Base-by-base conservation (phyloP, 2,888 invertebrate species). In the Clivina fossor region DNA sequence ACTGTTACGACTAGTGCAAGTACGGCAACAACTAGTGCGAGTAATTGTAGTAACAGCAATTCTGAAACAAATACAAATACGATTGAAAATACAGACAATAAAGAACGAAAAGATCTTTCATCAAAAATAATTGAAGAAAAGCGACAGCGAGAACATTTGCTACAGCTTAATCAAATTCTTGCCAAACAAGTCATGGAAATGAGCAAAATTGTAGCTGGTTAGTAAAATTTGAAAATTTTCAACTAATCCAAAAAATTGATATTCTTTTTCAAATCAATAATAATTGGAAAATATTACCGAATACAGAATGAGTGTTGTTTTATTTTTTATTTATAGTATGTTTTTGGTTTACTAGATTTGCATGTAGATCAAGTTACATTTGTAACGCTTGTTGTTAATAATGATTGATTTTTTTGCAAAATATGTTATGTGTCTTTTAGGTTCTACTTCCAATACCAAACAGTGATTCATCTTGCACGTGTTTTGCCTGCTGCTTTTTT, bases 161-260 rank as follows among this genome's bases (percentile, higher is more conserved):
- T 95, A 59, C 91, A 92, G 71, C 80, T 95, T 67, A 92, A 92
- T 78, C 93, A 94, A 76, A 88, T 93, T 66, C 79, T 95, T 65
- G 95, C 94, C 58, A 88, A 90, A 73, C 90, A 92, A 79, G 94
- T 94, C 66, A 94, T 93, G 81, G 90, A 92, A 76, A 92, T 91
- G 82, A 93, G 93, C 78, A 92, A 93, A 81, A 89, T 92, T 71
- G 93, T 93, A 66, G 94, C 95, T 76, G 94, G 94, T 94, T 82
- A 80, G 82, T 76, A 16, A 43, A 11, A 37, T 44, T 49, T 26
- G 7, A 19, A 26, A 5, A n/a, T 55, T 47, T 46, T 15, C 43
- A 20, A 35, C 30, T 57, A 35, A 37, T 35, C 32, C 20, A 7
- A 7, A 24, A 24, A 24, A 24, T 7, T 24, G 9, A 24, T 24